These are phyloP conservation scores for Hemibagrus wyckioides DNA, from an alignment of 2,113 vertebrate species.

Conservation along the genomic window DNA sequence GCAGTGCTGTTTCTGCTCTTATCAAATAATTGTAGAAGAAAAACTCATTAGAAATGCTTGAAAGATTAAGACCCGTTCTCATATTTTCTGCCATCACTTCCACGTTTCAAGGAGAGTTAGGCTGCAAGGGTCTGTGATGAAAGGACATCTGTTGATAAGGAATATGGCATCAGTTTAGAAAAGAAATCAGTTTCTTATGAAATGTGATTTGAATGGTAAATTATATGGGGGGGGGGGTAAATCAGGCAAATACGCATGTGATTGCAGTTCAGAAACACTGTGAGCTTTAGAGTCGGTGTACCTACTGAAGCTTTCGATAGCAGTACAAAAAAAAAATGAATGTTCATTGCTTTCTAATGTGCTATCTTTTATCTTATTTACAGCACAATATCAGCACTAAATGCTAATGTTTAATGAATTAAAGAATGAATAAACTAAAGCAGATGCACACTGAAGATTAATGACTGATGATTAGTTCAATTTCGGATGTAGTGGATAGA, in stretches of 20 bases:
- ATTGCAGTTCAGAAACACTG: neutral
- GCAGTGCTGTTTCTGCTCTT: slow-evolving; percentile 76
- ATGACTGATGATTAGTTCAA: neutral
- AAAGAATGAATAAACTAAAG: too few species aligned
- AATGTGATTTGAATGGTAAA: slow-evolving; percentile 59
- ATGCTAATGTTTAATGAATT: neutral
- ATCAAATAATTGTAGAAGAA: slow-evolving; percentile 84
- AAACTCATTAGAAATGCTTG: slow-evolving; percentile 84
- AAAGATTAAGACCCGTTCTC: slow-evolving; percentile 74
- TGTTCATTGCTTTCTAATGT: neutral
- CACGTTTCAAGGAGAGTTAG: slow-evolving; percentile 72
- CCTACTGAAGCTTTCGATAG: too few species aligned
- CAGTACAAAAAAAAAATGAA: neutral
- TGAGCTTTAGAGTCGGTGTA: neutral
- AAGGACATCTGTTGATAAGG: slow-evolving; percentile 70
- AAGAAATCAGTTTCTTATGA: slow-evolving; percentile 55
- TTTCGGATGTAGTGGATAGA: neutral
- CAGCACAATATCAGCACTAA: neutral
- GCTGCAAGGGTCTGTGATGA: slow-evolving; percentile 65
- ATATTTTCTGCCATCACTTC: slow-evolving; percentile 54
- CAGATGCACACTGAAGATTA: neutral
- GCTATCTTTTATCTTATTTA: neutral
- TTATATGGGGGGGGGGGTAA: slow-evolving; percentile 12
- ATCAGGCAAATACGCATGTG: slow-evolving; percentile 28
- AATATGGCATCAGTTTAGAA: slow-evolving; percentile 58